A percentile compares a stretch with the other conserved stretches of the same genome.
phyloP scores from a whole-genome alignment of 2,888 invertebrate species.

The Sthenelais limicola region DNA sequence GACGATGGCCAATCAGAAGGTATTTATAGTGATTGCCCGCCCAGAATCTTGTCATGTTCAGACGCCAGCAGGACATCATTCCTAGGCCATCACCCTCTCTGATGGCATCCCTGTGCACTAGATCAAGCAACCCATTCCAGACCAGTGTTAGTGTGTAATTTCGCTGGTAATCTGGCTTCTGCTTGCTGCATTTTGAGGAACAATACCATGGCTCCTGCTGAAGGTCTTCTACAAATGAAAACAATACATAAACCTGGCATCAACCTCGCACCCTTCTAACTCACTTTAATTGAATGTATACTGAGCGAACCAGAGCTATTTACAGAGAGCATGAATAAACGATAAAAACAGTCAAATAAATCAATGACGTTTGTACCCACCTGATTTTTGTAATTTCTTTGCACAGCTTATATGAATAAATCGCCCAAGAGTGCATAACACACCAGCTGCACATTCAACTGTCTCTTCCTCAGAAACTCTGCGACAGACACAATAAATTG shows the following conservation, averaged over 20 bases:
- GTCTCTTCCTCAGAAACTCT: neutral
- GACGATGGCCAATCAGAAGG: conserved; percentile 24
- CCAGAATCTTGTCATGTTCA: conserved; percentile 29
- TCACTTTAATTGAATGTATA: too few relatives aligned
- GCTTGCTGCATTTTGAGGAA: neutral
- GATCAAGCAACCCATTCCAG: conserved; percentile 24
- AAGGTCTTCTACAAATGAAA: too few relatives aligned
- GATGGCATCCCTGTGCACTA: conserved; percentile 13
- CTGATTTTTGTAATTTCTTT: too few relatives aligned
- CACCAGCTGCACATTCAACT: too few relatives aligned
- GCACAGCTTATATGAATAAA: too few relatives aligned
- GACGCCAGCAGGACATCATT: conserved; percentile 17
- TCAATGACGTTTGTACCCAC: too few relatives aligned
- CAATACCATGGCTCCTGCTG: conserved; percentile 22
- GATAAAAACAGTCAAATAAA: too few relatives aligned
- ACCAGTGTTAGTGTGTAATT: conserved; percentile 8
- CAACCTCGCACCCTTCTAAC: too few relatives aligned
- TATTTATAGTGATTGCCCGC: conserved; percentile 28
- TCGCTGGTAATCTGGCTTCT: neutral
- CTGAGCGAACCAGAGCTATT: too few relatives aligned
- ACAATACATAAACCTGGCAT: too few relatives aligned
- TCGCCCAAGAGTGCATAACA: too few relatives aligned
- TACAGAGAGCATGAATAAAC: too few relatives aligned
- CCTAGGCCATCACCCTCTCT: conserved; percentile 25
- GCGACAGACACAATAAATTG: neutral